Conservation (phyloP, 1,140 invertebrate genomes). For the Mamestra configurata region DNA sequence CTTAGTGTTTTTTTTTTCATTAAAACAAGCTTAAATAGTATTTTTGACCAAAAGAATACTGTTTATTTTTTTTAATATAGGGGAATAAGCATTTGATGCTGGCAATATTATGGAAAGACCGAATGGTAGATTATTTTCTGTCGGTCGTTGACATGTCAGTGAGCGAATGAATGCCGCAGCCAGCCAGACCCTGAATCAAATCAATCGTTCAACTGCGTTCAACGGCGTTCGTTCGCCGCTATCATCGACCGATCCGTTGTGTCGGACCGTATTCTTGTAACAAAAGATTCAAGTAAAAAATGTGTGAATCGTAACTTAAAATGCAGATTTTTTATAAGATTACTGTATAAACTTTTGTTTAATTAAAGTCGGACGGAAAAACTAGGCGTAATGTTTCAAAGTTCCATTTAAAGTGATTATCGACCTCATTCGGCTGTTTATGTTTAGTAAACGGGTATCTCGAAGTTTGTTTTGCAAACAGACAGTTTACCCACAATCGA, state of each 20-base stretch:
- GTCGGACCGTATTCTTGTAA: slow-evolving; percentile 49
- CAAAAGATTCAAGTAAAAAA: slow-evolving; percentile 62
- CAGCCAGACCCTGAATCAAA: background rate
- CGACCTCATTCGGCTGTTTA: slow-evolving; percentile 69
- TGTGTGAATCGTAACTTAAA: slow-evolving; percentile 74
- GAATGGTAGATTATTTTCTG: slow-evolving; percentile 23
- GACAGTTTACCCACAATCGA: slow-evolving; percentile 65
- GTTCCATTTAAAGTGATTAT: slow-evolving; percentile 55
- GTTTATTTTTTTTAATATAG: too few relatives aligned
- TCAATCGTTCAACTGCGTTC: slow-evolving; percentile 50
- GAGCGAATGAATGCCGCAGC: background rate
- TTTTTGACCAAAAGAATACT: too few relatives aligned
- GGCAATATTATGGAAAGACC: slow-evolving; percentile 17
- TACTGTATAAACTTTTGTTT: background rate
- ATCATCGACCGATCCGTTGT: slow-evolving; percentile 53
- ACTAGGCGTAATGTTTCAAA: slow-evolving; percentile 26
- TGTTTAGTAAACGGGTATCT: slow-evolving; percentile 76
- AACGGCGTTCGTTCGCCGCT: slow-evolving; percentile 52
- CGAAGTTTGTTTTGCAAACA: slow-evolving; percentile 83
- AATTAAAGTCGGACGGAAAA: slow-evolving; percentile 23
- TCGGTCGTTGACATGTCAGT: slow-evolving; percentile 51
- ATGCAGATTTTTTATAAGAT: background rate
- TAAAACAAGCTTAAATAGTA: too few relatives aligned
- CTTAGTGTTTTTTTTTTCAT: too few relatives aligned
- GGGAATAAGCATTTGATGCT: background rate